phyloP scores from a whole-genome alignment of 2,113 vertebrate genomes.

The Pygathrix nemaeus region DNA sequence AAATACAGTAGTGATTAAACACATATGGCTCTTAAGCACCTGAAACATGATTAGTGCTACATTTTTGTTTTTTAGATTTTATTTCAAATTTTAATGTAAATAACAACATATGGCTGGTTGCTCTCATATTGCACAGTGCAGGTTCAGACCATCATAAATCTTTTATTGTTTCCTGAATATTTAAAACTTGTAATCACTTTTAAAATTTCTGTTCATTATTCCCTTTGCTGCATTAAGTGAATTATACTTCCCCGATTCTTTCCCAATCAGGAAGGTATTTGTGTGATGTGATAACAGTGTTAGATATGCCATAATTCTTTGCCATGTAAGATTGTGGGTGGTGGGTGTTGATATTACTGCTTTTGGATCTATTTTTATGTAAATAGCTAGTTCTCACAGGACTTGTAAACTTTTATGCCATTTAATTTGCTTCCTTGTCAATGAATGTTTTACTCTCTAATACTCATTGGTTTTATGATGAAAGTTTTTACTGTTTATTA shows the following conservation, averaged over 20 bases:
- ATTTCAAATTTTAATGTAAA: slow-evolving; percentile 33
- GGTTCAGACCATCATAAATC: not conserved
- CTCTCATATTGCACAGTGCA: not conserved
- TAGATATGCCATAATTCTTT: slow-evolving; percentile 3
- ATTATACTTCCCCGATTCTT: slow-evolving; percentile 35
- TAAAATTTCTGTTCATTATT: slow-evolving; percentile 54
- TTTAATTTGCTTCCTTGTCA: slow-evolving; percentile 50
- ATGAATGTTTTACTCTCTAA: slow-evolving; percentile 25
- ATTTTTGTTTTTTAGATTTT: not conserved
- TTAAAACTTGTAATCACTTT: slow-evolving; percentile 48
- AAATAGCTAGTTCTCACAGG: not conserved
- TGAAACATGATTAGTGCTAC: not conserved
- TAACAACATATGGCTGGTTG: not conserved
- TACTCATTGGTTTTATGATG: slow-evolving; percentile 34
- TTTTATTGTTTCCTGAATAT: slow-evolving; percentile 32
- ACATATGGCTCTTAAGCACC: not conserved
- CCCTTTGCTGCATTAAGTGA: slow-evolving; percentile 54
- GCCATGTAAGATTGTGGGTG: not conserved
- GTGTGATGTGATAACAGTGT: slow-evolving; percentile 9
- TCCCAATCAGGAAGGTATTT: slow-evolving; percentile 47
- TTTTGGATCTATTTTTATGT: slow-evolving; percentile 11
- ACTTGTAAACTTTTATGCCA: not conserved
- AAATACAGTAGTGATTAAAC: not conserved
- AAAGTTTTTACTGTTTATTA: slow-evolving; percentile 2
- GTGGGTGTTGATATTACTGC: not conserved